Base-by-base conservation (phyloP, 2,888 invertebrate genomes). In the Alloscopus bannaensis region DNA sequence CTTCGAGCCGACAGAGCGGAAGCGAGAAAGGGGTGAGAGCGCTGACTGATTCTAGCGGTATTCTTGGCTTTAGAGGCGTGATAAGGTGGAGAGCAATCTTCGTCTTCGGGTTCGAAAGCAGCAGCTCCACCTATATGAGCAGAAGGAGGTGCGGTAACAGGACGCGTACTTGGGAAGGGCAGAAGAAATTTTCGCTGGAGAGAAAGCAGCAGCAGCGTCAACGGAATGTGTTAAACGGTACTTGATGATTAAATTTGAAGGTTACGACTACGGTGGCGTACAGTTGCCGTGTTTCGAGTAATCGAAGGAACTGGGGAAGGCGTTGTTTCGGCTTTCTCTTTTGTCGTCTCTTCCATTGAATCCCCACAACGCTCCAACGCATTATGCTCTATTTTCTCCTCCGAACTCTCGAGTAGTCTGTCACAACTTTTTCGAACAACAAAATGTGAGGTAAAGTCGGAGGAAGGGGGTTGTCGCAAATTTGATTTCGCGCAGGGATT, bases 361-460 rank as follows among this genome's bases (percentile, higher is more conserved):
- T 24, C n/a, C 20, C 13, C 8, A 26, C 22, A 22, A n/a, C n/a
- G n/a, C n/a, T n/a, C n/a, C n/a, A n/a, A n/a, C n/a, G n/a, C n/a
- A n/a, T n/a, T n/a, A n/a, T n/a, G n/a, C n/a, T n/a, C n/a, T n/a
- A n/a, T n/a, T n/a, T 40, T 60, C 29, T 29, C 3, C 29, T 55
- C 42, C 45, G n/a, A n/a, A n/a, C 45, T 55, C 42, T 4, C 24
- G 11, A 47, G 4, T 22, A 52, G 4, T 8, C 20, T 59, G 1
- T 28, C 59, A 8, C 31, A 28, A 60, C 8, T 60, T 22, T 40
- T 22, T 2, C 60, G 60, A 6, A 72, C n/a, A 0, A 72, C 42
- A 64, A 72, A 72, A 18, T 72, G 71, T 0, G 62, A 18, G 3
- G 8, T 62, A 20, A 72, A 72, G 42, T 72, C 71, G 3, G 71